Conservation (phyloP, 2,888 invertebrate genomes). For the Chalcis sispes region DNA sequence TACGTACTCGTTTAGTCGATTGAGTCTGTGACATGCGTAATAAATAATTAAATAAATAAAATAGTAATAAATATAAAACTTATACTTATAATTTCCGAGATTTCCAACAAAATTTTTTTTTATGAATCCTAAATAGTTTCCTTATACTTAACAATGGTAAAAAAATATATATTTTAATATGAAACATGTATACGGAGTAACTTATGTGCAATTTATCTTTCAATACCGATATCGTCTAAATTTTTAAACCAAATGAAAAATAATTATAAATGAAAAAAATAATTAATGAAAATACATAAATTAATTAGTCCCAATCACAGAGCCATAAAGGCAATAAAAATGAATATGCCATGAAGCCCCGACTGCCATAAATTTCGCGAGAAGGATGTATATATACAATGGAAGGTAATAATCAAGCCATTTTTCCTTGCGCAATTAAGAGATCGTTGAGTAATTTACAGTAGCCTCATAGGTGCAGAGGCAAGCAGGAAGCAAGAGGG, state of each 20-base stretch:
- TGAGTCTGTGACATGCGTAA: too few species aligned
- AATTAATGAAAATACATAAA: slow-evolving; percentile 35
- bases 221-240: too few species aligned
- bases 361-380: slow-evolving; percentile 25
- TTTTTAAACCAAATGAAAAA: not conserved
- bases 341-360: slow-evolving; percentile 36
- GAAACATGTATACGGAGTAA: too few species aligned
- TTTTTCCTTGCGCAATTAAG: slow-evolving; percentile 70
- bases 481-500: slow-evolving; percentile 9
- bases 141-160: too few species aligned
- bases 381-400: not conserved
- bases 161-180: too few species aligned
- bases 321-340: slow-evolving; percentile 36
- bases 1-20: too few species aligned
- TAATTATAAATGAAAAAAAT: slow-evolving; percentile 18
- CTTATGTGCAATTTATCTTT: too few species aligned
- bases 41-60: too few species aligned
- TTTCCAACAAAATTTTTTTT: too few species aligned
- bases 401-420: slow-evolving; percentile 63
- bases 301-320: slow-evolving; percentile 31
- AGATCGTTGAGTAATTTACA: slow-evolving; percentile 69
- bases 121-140: too few species aligned
- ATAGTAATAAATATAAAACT: too few species aligned
- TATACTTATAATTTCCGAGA: too few species aligned
- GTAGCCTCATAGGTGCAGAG: slow-evolving; percentile 58